phyloP scores from a whole-genome alignment of 2,888 invertebrate species.

The Nesidiocoris tenuis region DNA sequence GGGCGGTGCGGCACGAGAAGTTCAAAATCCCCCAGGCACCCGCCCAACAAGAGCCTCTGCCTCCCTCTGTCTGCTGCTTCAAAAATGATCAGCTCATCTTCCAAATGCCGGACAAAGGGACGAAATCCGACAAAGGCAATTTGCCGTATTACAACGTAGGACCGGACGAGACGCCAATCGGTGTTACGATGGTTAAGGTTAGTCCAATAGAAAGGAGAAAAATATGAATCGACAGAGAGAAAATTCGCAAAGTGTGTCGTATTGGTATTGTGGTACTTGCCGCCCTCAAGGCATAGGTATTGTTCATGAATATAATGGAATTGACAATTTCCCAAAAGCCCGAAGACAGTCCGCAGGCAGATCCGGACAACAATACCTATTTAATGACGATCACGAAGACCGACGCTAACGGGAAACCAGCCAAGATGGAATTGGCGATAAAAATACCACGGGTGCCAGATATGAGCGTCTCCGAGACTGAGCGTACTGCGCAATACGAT shows the following conservation, averaged over 20 bases:
- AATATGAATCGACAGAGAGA: too few species aligned
- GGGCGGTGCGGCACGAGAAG: not conserved
- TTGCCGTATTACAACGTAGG: conserved; percentile 30
- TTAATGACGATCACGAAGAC: conserved; percentile 28
- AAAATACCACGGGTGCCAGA: conserved; percentile 28
- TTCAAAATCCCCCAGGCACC: not conserved
- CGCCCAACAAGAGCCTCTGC: not conserved
- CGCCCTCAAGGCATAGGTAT: too few species aligned
- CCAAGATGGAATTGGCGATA: conserved; percentile 21
- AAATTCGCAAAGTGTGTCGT: too few species aligned
- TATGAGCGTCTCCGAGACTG: conserved; percentile 21
- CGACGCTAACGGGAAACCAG: conserved; percentile 28
- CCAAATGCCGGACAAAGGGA: conserved; percentile 28
- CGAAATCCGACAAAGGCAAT: not conserved
- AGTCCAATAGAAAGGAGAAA: too few species aligned
- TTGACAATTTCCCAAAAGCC: conserved; percentile 9
- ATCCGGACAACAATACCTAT: conserved; percentile 29
- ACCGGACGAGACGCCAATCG: conserved; percentile 23
- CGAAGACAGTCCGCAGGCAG: conserved; percentile 29
- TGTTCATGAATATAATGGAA: too few species aligned
- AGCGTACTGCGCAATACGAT: conserved; percentile 14
- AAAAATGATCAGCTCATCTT: conserved; percentile 32
- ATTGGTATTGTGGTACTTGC: too few species aligned
- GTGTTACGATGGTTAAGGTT: conserved; percentile 29
- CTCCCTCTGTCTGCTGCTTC: conserved; percentile 27